Base-by-base conservation (phyloP, 2,113 vertebrate species). In the Benitochromis conjunctus region DNA sequence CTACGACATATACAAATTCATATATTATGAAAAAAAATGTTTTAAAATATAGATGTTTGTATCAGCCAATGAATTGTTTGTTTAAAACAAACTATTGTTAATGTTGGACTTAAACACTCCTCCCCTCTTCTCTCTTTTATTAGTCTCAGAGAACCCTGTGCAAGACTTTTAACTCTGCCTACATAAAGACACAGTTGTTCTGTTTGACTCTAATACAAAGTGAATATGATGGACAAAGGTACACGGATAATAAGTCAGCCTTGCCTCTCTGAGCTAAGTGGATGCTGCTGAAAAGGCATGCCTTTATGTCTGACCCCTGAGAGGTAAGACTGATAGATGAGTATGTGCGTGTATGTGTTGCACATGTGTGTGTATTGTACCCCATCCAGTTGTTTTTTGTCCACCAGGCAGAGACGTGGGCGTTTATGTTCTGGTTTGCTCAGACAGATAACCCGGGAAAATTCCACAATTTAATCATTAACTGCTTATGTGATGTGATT, bases 281-380 rank as follows among this genome's bases (percentile, higher is more conserved):
- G 87, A 94, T 90, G 88, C 89, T 95, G 93, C 92, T 95, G 93
- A 95, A 95, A 95, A 90, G 93, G 7, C 7, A 11, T 87, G 88
- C 88, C 91, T 92, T 93, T 74, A 90, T 74, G 91, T 94, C 91
- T 95, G 93, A 95, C 94, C 94, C 89, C 74, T 76, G 9, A 83
- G 38, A 85, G 92, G 93, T 94, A 91, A 88, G 26, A 57, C 86
- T 79, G 80, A 87, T 83, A 82, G 71, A 41, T 1, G 18, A 36
- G 76, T 55, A 79, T 55, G 58, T 60, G 86, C 62, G 41, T 36
- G 77, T 58, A 56, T 53, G 77, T 38, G 85, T 60, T 38, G 64
- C 21, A 46, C 14, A 34, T 18, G n/a, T 46, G 64, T 69, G 64
- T 69, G 80, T 66, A 36, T 41, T 66, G 55, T 38, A 69, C 54